Percentiles rank a stretch among this genome's conserved stretches.
phyloP scores from a whole-genome alignment of 1,140 invertebrate species.

The Rhagoletis pomonella region DNA sequence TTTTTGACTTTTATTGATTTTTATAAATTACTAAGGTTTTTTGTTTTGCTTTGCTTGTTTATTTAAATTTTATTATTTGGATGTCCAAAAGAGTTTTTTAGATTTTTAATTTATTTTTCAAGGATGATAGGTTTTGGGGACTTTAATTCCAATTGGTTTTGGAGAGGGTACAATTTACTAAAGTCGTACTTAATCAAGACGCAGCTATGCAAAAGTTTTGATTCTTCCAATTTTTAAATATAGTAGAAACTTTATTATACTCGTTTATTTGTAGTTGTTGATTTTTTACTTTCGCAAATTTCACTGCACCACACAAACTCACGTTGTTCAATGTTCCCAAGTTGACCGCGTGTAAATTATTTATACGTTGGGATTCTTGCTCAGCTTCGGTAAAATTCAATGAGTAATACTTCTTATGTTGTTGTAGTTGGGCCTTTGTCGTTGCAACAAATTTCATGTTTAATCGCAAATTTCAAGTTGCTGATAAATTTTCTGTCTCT shows the following conservation, averaged over 20 bases:
- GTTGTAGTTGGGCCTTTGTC: conserved; percentile 62
- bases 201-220: conserved; percentile 72
- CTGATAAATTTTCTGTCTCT: conserved; percentile 35
- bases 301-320: conserved; percentile 61
- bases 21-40: conserved; percentile 15
- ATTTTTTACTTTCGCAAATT: conserved; percentile 59
- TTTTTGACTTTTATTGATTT: not conserved
- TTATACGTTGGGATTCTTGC: conserved; percentile 60
- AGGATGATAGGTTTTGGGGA: conserved; percentile 56
- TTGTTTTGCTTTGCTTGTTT: not conserved
- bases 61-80: conserved; percentile 50
- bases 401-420: conserved; percentile 58
- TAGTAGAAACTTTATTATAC: conserved; percentile 58
- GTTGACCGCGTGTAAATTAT: conserved; percentile 62
- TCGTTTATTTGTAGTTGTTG: conserved; percentile 51
- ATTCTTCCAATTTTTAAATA: conserved; percentile 70
- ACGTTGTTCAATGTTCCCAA: conserved; percentile 64
- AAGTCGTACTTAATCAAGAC: conserved; percentile 66
- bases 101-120: conserved; percentile 47
- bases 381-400: conserved; percentile 35
- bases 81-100: conserved; percentile 58
- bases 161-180: not conserved
- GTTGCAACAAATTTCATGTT: conserved; percentile 74
- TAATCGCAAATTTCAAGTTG: conserved; percentile 62
- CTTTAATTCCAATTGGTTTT: conserved; percentile 56